Evolutionary conservation across 2,888 invertebrate species (phyloP).

Genomic region (Alcis repandata): DNA sequence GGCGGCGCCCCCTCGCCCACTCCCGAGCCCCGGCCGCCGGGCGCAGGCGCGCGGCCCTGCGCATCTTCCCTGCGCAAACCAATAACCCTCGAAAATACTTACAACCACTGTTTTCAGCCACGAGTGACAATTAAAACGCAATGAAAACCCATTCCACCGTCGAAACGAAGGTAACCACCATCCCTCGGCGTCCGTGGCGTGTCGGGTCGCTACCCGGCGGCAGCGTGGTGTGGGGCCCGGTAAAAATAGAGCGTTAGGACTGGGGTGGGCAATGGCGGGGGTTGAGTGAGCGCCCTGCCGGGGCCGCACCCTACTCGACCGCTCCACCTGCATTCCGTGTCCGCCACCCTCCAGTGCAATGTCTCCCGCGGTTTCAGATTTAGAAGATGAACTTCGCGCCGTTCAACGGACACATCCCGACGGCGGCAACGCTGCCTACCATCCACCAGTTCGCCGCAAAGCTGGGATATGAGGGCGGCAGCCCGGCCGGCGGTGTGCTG

Average conservation of each 20-base stretch:
- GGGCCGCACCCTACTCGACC: constrained; percentile 74
- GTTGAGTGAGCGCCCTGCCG: constrained; percentile 79
- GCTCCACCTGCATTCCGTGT: constrained; percentile 55
- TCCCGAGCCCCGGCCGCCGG: constrained; percentile 43
- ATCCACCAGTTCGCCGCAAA: constrained; percentile 95
- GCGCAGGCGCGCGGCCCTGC: constrained; percentile 59
- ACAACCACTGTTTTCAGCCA: constrained; percentile 70
- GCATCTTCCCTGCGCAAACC: constrained; percentile 73
- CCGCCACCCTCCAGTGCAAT: constrained; percentile 53
- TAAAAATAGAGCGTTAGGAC: constrained; percentile 84
- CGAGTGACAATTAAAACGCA: constrained; percentile 72
- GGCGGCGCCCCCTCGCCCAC: constrained; percentile 50
- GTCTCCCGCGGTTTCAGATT: constrained; percentile 60
- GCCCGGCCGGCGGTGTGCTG: constrained; percentile 66
- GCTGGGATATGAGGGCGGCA: constrained; percentile 85
- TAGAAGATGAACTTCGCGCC: constrained; percentile 93
- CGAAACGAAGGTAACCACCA: constrained; percentile 70
- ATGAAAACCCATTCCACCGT: constrained; percentile 67
- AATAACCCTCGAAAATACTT: constrained; percentile 52
- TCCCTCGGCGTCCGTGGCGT: constrained; percentile 43
- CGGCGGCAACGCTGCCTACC: constrained; percentile 91
- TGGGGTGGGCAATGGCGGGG: constrained; percentile 87
- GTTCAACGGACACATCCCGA: constrained; percentile 93
- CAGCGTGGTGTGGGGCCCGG: constrained; percentile 82
- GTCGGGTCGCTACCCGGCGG: constrained; percentile 45